Evolutionary conservation across 2,797 vertebrate species (phyloP).

Genomic region (Varecia variegata): DNA sequence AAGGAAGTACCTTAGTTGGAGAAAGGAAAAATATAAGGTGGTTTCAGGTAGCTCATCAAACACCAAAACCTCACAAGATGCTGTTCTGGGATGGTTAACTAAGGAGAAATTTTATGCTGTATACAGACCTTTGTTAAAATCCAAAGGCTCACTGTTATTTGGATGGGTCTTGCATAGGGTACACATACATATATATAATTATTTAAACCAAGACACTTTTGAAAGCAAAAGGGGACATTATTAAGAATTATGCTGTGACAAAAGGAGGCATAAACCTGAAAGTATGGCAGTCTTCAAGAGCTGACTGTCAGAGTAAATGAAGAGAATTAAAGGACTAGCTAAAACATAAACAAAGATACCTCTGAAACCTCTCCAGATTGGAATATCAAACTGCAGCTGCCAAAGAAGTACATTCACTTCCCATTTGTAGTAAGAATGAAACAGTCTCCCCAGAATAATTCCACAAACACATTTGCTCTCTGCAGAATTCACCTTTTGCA

Average conservation of each 20-base stretch:
- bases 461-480: background rate
- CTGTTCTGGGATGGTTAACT: background rate
- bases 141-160: background rate
- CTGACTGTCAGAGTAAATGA: background rate
- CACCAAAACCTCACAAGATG: background rate
- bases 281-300: background rate
- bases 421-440: background rate
- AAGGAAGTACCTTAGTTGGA: background rate
- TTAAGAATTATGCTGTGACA: background rate
- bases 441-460: background rate
- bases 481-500: background rate
- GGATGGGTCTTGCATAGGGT: background rate
- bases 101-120: background rate
- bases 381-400: background rate
- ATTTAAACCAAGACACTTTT: background rate
- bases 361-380: background rate
- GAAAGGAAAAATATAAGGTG: background rate
- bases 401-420: background rate
- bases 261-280: background rate
- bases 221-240: background rate
- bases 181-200: background rate
- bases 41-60: background rate
- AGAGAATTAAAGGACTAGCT: background rate
- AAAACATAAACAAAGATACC: background rate
- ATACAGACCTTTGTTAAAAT: background rate